Evolutionary conservation across 1,140 invertebrate species (phyloP).

Genomic region (Drosophila melanica): DNA sequence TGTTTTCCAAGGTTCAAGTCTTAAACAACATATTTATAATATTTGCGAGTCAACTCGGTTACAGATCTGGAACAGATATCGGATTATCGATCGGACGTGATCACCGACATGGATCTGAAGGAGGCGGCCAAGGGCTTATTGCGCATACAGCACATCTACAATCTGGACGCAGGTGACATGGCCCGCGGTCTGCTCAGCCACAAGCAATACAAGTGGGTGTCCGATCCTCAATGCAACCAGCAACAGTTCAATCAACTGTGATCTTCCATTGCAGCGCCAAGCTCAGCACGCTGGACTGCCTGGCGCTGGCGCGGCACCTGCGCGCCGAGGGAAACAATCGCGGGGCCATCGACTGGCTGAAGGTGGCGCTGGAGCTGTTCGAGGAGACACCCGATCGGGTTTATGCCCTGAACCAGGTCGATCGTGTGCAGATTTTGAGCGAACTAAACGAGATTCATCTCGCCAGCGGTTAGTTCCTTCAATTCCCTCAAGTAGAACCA

Average conservation of each 20-base stretch:
- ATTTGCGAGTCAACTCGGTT: background rate
- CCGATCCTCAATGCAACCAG: too few relatives aligned
- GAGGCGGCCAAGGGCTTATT: slow-evolving; percentile 18
- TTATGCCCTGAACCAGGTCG: slow-evolving; percentile 16
- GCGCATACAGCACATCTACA: slow-evolving; percentile 12
- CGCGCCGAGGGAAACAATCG: background rate
- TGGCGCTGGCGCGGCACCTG: slow-evolving; percentile 37
- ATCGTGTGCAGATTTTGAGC: slow-evolving; percentile 31
- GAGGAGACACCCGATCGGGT: slow-evolving; percentile 26
- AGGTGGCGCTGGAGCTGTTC: slow-evolving; percentile 37
- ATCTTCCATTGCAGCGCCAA: slow-evolving; percentile 20
- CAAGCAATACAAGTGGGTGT: slow-evolving; percentile 45
- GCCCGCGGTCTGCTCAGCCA: slow-evolving; percentile 29
- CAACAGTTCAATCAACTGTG: too few relatives aligned
- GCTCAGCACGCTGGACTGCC: slow-evolving; percentile 44
- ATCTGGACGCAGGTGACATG: slow-evolving; percentile 37
- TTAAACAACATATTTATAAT: too few relatives aligned
- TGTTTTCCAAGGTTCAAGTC: too few relatives aligned
- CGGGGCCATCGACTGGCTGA: slow-evolving; percentile 27
- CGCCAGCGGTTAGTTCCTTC: slow-evolving; percentile 9
- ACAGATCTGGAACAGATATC: slow-evolving; percentile 29
- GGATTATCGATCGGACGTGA: background rate
- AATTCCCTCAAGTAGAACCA: too few relatives aligned
- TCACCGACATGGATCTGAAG: slow-evolving; percentile 29
- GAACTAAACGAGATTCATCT: slow-evolving; percentile 13